phyloP scores from a whole-genome alignment of 1,140 invertebrate genomes.

The Zaprionus ghesquierei region DNA sequence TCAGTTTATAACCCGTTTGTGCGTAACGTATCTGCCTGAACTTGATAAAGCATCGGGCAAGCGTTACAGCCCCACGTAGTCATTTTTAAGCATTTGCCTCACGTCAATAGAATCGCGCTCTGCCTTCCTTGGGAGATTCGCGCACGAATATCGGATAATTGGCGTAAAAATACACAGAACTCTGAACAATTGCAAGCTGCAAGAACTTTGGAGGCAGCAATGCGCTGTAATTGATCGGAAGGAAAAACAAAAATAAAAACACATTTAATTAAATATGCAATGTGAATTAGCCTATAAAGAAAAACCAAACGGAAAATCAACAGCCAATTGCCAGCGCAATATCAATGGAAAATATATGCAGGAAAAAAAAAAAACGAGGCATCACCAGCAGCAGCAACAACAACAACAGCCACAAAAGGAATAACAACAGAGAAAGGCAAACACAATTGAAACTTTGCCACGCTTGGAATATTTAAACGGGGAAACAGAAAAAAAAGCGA shows the following conservation, averaged over 20 bases:
- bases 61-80: background rate
- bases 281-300: conserved; percentile 48
- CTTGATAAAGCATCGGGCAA: conserved; percentile 29
- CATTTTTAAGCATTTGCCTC: conserved; percentile 17
- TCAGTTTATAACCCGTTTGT: conserved; percentile 28
- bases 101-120: background rate
- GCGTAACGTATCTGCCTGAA: conserved; percentile 18
- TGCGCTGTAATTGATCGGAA: conserved; percentile 42
- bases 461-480: conserved; percentile 62
- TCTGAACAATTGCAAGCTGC: background rate
- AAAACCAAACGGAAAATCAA: conserved; percentile 49
- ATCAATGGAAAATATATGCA: conserved; percentile 67
- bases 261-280: conserved; percentile 70
- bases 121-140: background rate
- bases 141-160: background rate
- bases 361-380: background rate
- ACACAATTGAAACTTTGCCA: conserved; percentile 68
- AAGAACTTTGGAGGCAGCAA: conserved; percentile 4
- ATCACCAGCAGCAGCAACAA: background rate
- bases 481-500: conserved; percentile 20
- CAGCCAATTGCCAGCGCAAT: conserved; percentile 53
- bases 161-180: background rate
- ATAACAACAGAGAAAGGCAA: conserved; percentile 39
- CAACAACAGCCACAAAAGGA: conserved; percentile 1
- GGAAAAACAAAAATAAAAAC: conserved; percentile 30